Base-by-base conservation (phyloP, 92 coral and sea anemone genomes). In the Porites divaricata region DNA sequence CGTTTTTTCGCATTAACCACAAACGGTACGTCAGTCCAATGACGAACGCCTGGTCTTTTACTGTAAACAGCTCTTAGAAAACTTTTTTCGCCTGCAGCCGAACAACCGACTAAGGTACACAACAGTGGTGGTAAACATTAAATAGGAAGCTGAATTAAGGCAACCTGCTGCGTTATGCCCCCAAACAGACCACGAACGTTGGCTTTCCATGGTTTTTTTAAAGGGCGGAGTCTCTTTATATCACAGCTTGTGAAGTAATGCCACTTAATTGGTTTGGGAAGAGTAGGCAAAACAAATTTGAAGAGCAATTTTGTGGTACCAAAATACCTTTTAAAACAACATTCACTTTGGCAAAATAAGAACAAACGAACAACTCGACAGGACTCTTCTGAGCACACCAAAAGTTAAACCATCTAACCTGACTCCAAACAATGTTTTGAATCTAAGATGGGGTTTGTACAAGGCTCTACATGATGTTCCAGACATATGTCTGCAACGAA, bases 141-240 rank as follows among this genome's bases (percentile, higher is more conserved):
- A 80, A 80, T 28, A 16, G 26, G 69, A 20, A 58, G 77, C 49
- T 71, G 52, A 45, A 81, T 72, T 49, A 72, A 81, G 66, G 71
- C 70, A 53, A 76, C 80, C 69, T 58, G 67, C 72, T 75, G 23
- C 28, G 78, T 72, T 59, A 26, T 63, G 75, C 63, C 64, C 63
- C 61, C 79, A 21, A 49, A 72, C 67, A 61, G 72, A 72, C n/a
- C 13, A 15, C 75, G 86, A 48, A 72, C 52, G 61, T 21, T 15
- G 41, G 63, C 73, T 70, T 80, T 69, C 56, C 26, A 65, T 49
- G 28, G 69, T 15, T 61, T 35, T 72, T 81, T 63, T 61, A 73
- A 9, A 72, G 72, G 86, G 86, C 86, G 86, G 86, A 72, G 86
- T 45, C 72, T 72, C 23, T 61, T 48, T 48, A 35, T 48, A 14